A percentile compares a stretch with the other conserved stretches of the same genome.
Evolutionary conservation across 2,113 vertebrate genomes (phyloP).

Genomic region (Solea solea): DNA sequence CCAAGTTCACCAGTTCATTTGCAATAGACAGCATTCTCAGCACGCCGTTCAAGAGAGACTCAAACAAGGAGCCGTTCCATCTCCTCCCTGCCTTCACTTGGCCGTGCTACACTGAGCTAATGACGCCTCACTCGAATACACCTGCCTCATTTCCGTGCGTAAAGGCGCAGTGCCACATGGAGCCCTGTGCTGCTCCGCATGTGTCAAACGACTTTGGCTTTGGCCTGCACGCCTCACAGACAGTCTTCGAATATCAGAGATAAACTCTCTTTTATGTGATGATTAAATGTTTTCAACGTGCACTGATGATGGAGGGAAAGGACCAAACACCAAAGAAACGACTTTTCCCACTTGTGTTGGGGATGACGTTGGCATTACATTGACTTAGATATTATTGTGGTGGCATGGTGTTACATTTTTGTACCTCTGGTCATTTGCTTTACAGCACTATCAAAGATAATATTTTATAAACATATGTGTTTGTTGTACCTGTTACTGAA

Average conservation of each 20-base stretch:
- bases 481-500: constrained; percentile 46
- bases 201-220: constrained; percentile 42
- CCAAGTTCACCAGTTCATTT: constrained; percentile 91
- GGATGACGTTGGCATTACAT: background rate
- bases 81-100: constrained; percentile 59
- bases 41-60: constrained; percentile 84
- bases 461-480: constrained; percentile 19
- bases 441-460: constrained; percentile 1
- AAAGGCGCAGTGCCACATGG: constrained; percentile 27
- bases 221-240: constrained; percentile 21
- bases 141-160: constrained; percentile 51
- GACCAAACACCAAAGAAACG: background rate
- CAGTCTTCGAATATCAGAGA: constrained; percentile 11
- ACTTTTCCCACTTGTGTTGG: background rate
- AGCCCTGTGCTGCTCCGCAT: constrained; percentile 50
- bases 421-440: constrained; percentile 14
- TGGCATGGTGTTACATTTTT: constrained; percentile 16
- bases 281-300: background rate
- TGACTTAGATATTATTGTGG: constrained; percentile 10
- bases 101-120: constrained; percentile 58
- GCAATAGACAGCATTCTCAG: constrained; percentile 94
- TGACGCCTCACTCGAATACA: constrained; percentile 58
- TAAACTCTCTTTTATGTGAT: constrained; percentile 19
- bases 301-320: constrained; percentile 19
- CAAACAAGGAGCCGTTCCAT: background rate